Percentiles rank a stretch among this genome's conserved stretches.
Evolutionary conservation across 2,888 invertebrate species (phyloP).

Genomic region (Ophraella communa): DNA sequence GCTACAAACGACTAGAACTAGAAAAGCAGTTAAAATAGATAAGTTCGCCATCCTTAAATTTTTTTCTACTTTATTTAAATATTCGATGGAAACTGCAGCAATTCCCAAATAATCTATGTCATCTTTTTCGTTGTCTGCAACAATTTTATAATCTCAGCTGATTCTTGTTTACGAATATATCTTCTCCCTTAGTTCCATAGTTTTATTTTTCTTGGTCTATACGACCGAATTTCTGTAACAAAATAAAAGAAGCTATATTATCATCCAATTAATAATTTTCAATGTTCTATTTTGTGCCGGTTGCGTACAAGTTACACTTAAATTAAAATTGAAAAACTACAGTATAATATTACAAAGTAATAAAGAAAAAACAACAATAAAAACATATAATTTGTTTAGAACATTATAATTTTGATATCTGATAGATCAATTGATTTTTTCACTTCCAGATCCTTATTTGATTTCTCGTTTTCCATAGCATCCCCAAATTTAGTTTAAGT

Average conservation of each 20-base stretch:
- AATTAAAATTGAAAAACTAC: too few relatives aligned
- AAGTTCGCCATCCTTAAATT: slow-evolving; percentile 25
- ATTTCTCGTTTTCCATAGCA: too few relatives aligned
- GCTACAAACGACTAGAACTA: slow-evolving; percentile 31
- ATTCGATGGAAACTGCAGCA: not conserved
- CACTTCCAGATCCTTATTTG: too few relatives aligned
- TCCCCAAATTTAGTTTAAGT: too few relatives aligned
- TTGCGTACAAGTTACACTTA: too few relatives aligned
- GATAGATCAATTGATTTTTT: too few relatives aligned
- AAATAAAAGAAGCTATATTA: not conserved
- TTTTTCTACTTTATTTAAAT: not conserved
- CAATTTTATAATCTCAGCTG: not conserved
- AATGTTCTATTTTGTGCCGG: too few relatives aligned
- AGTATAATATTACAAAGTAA: too few relatives aligned
- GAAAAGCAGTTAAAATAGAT: slow-evolving; percentile 25
- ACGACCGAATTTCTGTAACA: not conserved
- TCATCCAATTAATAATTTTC: too few relatives aligned
- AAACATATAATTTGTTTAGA: too few relatives aligned
- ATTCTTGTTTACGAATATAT: not conserved
- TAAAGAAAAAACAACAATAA: too few relatives aligned
- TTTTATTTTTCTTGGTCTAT: not conserved
- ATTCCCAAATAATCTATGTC: slow-evolving; percentile 15
- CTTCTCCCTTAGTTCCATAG: not conserved
- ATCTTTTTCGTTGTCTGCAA: slow-evolving; percentile 14
- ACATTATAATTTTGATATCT: too few relatives aligned